Base-by-base conservation (phyloP, 2,797 vertebrate genomes). In the Meda fulgida region DNA sequence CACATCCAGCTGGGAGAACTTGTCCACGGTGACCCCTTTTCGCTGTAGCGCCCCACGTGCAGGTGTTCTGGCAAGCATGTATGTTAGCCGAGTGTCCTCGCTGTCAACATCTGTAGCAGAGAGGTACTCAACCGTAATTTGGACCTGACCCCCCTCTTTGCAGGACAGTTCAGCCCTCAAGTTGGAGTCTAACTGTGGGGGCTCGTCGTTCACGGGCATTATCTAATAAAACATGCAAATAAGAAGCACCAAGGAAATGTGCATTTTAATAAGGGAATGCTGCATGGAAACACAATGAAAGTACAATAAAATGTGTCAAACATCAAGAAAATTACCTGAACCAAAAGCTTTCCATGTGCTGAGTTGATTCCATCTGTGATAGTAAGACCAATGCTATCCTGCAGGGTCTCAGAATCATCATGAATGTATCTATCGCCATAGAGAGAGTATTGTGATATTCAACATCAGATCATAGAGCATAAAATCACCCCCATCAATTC, bases 381-480 rank as follows among this genome's bases (percentile, higher is more conserved):
- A 80, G 88, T 95, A 92, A 98, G 95, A 79, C 91, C 89, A 43
- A 96, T 85, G 70, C 91, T 91, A 81, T 97, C 96, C 92, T 95
- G 93, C 1, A 94, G 91, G 72, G 96, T 97, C 93, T 98, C 97
- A 3, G 97, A 97, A 94, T 97, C 97, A 65, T 98, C 97, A 48
- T 95, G 96, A 91, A 96, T 93, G 91, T 97, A 97, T 92, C 97
- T 98, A 93, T 87, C 31, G 72, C 38, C 16, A 75, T 51, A 66
- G 3, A 34, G 38, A 26, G 5, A 13, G 26, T 38, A 65, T 2
- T 82, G 16, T 69, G 29, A 60, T 63, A 7, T 40, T 70, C 29
- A 71, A 43, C n/a, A n/a, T n/a, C n/a, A n/a, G n/a, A n/a, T n/a
- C n/a, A n/a, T n/a, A 76, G 18, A 60, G 60, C 3, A 76, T 46